Evolutionary conservation across 2,888 invertebrate genomes (phyloP), one percentile per base, ranked within the genome.

Genomic region (Apotomis turbidana): DNA sequence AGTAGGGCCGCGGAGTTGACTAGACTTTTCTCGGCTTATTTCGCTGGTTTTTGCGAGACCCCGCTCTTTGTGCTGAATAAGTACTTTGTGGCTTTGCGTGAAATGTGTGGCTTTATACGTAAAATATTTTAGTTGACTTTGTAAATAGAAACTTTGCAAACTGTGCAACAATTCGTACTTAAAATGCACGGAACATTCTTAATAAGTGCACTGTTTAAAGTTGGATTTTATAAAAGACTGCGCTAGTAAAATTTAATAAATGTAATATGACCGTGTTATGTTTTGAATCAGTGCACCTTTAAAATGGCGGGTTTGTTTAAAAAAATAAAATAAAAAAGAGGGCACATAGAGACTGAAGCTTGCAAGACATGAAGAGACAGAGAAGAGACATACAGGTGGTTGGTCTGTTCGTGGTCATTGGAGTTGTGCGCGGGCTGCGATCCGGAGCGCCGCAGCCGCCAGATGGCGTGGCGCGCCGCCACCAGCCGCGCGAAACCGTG

Each of bases 391-490:
- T 93, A 93, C 93, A 93, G 90, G 88, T 93, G 91, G 90, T 92
- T 93, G 87, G 90, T 90, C 81, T 93, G 92, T 90, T 94, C 93
- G 83, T 92, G 88, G 85, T 93, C 93, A 90, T 90, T 92, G 89
- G 87, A 87, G 87, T 89, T 91, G 77, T 92, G 91, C 69, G 91
- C 85, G 77, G 93, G 94, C 87, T 93, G 93, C 80, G 93, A 93
- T 85, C 91, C 93, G 82, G 93, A 93, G 82, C 93, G 92, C 84
- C 95, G 93, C 87, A 95, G 94, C 85, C 95, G 94, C 95, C 95
- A 95, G 94, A 95, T 94, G 94, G 95, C 95, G 94, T 95, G 95
- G 90, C 95, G 95, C 81, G 95, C 95, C 90, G 95, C 95, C 94
- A 95, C 95, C 87, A 95, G 95, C 90, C 95, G 95, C 89, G 95